Conservation (phyloP, 2,888 invertebrate genomes). For the Drosophila vallismaia region DNA sequence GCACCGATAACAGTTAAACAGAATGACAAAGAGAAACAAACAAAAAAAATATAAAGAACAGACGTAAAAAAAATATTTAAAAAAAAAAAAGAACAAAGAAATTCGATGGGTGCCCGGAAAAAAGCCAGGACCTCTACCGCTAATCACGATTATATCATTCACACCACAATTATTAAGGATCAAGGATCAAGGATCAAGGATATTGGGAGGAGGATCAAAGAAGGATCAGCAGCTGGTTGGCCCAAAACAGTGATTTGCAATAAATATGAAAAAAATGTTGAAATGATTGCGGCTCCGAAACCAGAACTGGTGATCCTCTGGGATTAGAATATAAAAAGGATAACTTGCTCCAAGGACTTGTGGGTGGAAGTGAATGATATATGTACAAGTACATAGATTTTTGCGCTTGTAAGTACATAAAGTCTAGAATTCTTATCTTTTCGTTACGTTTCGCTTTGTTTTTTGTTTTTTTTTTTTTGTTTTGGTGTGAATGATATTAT, state of each 20-base stretch:
- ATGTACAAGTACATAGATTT: slow-evolving; percentile 12
- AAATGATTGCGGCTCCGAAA: not conserved
- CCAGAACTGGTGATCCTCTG: not conserved
- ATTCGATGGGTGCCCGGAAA: slow-evolving; percentile 13
- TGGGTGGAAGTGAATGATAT: slow-evolving; percentile 9
- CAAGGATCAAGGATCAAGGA: not conserved
- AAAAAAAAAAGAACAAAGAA: slow-evolving; percentile 15
- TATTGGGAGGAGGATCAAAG: not conserved
- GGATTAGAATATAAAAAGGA: not conserved
- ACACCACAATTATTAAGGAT: not conserved
- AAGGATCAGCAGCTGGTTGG: not conserved
- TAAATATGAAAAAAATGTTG: not conserved
- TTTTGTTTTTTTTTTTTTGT: slow-evolving; percentile 32
- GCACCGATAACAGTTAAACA: slow-evolving; percentile 64
- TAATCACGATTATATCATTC: slow-evolving; percentile 20
- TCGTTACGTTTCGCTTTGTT: slow-evolving; percentile 35
- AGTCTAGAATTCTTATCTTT: slow-evolving; percentile 21
- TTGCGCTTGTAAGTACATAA: slow-evolving; percentile 40
- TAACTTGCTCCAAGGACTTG: not conserved
- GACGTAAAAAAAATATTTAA: not conserved
- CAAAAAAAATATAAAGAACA: slow-evolving; percentile 21
- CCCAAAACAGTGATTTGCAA: not conserved
- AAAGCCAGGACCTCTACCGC: slow-evolving; percentile 16
- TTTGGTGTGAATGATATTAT: slow-evolving; percentile 69
- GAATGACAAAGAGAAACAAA: slow-evolving; percentile 24